Evolutionary conservation across 2,888 invertebrate genomes (phyloP).

Genomic region (Apamea anceps): DNA sequence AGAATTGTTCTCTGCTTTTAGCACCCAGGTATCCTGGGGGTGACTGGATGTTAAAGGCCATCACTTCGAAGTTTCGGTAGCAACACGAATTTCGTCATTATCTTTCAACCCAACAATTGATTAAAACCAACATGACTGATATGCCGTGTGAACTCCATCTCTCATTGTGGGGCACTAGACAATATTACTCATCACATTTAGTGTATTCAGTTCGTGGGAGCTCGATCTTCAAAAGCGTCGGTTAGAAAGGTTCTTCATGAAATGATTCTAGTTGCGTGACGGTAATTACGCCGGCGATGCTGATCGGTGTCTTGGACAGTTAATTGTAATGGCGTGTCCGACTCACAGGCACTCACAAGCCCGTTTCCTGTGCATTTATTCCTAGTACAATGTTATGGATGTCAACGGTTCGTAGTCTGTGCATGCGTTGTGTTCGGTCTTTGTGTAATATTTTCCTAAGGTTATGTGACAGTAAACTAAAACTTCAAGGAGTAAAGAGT

Average conservation of each 20-base stretch:
- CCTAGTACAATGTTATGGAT: constrained; percentile 59
- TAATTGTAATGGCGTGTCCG: constrained; percentile 81
- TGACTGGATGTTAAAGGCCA: no score
- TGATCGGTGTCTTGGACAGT: constrained; percentile 82
- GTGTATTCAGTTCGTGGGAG: constrained; percentile 70
- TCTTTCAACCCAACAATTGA: not conserved
- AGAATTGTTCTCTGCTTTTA: not conserved
- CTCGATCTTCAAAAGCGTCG: constrained; percentile 64
- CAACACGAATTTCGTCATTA: not conserved
- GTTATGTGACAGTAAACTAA: not conserved
- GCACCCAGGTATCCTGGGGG: no score
- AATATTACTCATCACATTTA: constrained; percentile 69
- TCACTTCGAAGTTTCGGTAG: not conserved
- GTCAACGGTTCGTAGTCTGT: constrained; percentile 43
- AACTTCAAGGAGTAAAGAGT: not conserved
- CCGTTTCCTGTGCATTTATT: constrained; percentile 78
- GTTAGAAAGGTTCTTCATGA: constrained; percentile 71
- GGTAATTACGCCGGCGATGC: constrained; percentile 78
- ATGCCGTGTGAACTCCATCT: constrained; percentile 58
- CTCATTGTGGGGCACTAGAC: constrained; percentile 45
- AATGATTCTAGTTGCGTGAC: constrained; percentile 79
- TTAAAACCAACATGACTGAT: constrained; percentile 39
- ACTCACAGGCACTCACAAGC: constrained; percentile 69
- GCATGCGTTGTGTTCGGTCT: constrained; percentile 17
- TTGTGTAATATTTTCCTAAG: constrained; percentile 8